phyloP scores from a whole-genome alignment of 2,113 vertebrate genomes.

The Gavia stellata region DNA sequence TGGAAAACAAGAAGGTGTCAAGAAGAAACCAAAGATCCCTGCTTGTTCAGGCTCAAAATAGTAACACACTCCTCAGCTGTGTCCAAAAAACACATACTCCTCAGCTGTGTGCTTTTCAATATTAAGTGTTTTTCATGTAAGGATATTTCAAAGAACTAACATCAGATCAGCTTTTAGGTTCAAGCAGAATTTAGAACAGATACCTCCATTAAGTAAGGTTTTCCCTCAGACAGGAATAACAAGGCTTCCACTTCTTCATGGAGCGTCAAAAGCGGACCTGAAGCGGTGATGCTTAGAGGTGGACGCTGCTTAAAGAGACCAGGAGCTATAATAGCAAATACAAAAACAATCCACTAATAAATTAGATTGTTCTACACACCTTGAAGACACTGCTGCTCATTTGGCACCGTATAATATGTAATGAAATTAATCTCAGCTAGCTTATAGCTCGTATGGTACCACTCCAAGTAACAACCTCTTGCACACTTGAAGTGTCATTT shows the following conservation, averaged over 20 bases:
- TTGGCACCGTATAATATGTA: neutral
- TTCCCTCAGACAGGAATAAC: constrained; percentile 90
- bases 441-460: rapidly evolving
- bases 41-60: neutral
- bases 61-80: neutral
- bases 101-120: neutral
- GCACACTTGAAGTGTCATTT: neutral
- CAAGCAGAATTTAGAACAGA: neutral
- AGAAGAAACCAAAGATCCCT: neutral
- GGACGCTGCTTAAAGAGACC: constrained; percentile 79
- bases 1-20: neutral
- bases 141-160: neutral
- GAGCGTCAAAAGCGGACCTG: constrained; percentile 79
- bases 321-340: constrained; percentile 75
- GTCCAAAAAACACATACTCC: neutral
- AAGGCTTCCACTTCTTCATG: constrained; percentile 87
- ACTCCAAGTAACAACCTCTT: neutral
- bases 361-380: constrained; percentile 11
- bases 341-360: constrained; percentile 51
- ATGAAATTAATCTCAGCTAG: neutral
- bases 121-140: neutral
- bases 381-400: neutral
- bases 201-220: constrained; percentile 95
- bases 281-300: constrained; percentile 68
- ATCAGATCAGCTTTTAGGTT: neutral